Evolutionary conservation across 2,113 vertebrate species (phyloP), one percentile per base, ranked within the genome.

Genomic region (Phoenicopterus ruber): DNA sequence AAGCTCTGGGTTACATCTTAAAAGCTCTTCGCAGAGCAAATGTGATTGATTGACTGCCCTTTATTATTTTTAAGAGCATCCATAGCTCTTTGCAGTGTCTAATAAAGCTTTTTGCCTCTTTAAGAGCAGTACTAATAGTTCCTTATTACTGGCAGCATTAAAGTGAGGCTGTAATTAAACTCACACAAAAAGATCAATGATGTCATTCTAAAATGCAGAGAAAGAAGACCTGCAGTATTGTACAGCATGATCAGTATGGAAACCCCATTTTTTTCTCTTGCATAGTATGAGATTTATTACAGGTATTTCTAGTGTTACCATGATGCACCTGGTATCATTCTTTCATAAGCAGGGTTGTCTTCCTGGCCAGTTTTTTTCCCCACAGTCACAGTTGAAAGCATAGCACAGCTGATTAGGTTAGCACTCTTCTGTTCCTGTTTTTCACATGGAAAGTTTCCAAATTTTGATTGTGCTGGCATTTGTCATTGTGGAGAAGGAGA

Each of bases 1-100:
- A 58, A 5, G n/a, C 91, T 94, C 90, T 98, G 97, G 97, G 96
- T 98, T 98, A 93, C 97, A 94, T 97, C 97, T 98, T 98, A 97
- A 95, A 97, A 89, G 97, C 81, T 86, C 73, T 91, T 94, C 10
- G 14, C 83, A 95, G 81, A 93, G 67, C 31, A 95, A 88, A 96
- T 69, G 59, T 62, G 67, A 58, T 94, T 89, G 79, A 81, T 84
- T 86, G 59, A 40, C 84, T 91, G 66, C 32, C 58, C 63, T 82
- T 90, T 73, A 85, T 87, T 85, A 88, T 96, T 92, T 93, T 95
- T 92, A 96, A 97, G 88, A 95, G 94, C 82, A 92, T 88, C 54
- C 40, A 26, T 77, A 73, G 78, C 78, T 82, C 84, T 93, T 87
- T 88, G 49, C 71, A 88, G 42, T 90, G n/a, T 82, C 67, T 81